Base-by-base conservation (phyloP, 2,797 vertebrate genomes). In the Rachycentron canadum region DNA sequence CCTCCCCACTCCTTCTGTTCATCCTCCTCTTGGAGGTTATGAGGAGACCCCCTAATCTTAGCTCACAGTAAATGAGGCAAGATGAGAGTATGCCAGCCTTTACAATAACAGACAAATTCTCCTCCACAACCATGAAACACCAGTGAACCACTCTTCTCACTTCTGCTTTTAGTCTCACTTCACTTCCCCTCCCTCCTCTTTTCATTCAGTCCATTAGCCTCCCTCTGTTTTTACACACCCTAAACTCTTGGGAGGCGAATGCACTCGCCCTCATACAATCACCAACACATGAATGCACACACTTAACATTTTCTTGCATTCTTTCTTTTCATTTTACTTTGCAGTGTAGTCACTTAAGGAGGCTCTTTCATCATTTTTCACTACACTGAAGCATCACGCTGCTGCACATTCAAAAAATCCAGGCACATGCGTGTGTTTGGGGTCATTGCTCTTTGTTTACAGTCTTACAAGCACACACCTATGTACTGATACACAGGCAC, bases 161-260 rank as follows among this genome's bases (percentile, higher is more conserved):
- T 45, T 72, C 82, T 83, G 69, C 47, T 80, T 81, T 69, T 49
- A 19, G 76, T 81, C 69, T 71, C 79, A 25, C 49, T 52, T 73
- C 53, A 28, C 68, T 65, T 38, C 71, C 65, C 67, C 63, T 38
- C 79, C 66, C 47, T 57, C 70, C 28, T 13, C 49, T 75, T 49
- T 66, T 81, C 60, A 52, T 81, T 81, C 43, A 78, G 49, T 75
- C 87, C 87, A 89, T 91, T 90, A 92, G 80, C 86, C 86, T 78
- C 87, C 86, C 60, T 61, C 79, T 91, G 85, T 89, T 87, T 91
- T 89, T 78, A 87, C 86, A 88, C 75, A 86, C 88, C 76, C 87
- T 85, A 69, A 79, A 84, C 76, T 79, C 81, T 81, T 41, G 38
- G 76, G 84, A 80, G 71, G 62, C 38, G 59, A 52, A 65, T 71